Evolutionary conservation across 2,888 invertebrate species (phyloP).

Genomic region (Emmelina monodactyla): DNA sequence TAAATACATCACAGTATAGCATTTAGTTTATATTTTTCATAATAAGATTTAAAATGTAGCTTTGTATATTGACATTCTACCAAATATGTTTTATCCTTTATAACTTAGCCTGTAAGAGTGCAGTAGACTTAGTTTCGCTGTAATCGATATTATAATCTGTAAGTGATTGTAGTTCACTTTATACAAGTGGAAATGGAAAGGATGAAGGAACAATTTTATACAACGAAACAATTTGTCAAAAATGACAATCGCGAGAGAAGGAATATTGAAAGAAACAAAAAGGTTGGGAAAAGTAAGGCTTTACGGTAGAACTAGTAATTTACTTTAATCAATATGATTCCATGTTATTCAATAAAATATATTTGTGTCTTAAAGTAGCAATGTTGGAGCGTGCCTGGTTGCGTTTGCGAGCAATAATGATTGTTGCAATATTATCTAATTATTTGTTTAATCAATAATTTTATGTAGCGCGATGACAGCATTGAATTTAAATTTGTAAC

Average conservation of each 20-base stretch:
- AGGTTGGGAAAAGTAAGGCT: constrained; percentile 15
- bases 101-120: constrained; percentile 1
- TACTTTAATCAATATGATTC: constrained; percentile 37
- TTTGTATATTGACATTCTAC: constrained; percentile 20
- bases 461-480: constrained; percentile 24
- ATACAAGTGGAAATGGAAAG: background rate
- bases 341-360: constrained; percentile 24
- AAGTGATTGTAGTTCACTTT: too few species aligned
- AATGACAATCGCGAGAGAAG: background rate
- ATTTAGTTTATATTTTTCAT: constrained; percentile 2
- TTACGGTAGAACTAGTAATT: constrained; percentile 24
- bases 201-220: constrained; percentile 1
- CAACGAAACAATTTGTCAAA: constrained; percentile 6
- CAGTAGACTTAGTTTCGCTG: background rate
- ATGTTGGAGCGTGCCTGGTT: constrained; percentile 36
- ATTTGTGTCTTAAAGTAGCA: constrained; percentile 24
- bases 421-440: constrained; percentile 37
- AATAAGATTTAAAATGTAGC: constrained; percentile 8
- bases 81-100: constrained; percentile 27
- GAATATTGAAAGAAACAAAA: background rate
- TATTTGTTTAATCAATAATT: too few species aligned
- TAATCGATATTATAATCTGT: background rate
- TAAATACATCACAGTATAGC: too few species aligned
- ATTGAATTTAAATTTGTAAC: constrained; percentile 15
- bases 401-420: constrained; percentile 42